These are phyloP conservation scores for Clanis bilineata DNA, from an alignment of 2,888 invertebrate species.

Conservation along the genomic window DNA sequence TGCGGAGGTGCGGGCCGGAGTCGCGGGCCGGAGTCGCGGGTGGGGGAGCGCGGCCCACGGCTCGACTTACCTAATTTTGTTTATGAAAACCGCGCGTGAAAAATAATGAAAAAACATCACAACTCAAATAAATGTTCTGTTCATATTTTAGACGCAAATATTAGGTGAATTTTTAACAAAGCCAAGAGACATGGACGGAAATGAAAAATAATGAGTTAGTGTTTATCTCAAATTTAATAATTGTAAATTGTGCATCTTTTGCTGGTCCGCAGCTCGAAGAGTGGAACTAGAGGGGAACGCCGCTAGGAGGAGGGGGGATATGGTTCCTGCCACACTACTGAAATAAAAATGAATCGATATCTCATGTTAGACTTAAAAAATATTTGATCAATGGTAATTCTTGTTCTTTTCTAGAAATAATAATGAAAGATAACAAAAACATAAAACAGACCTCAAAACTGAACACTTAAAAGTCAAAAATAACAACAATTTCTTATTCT, in stretches of 20 bases:
- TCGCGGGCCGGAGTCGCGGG: neutral
- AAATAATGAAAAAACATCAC: slow-evolving; percentile 9
- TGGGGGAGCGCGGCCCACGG: neutral
- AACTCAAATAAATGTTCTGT: slow-evolving; percentile 15
- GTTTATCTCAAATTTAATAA: slow-evolving; percentile 5
- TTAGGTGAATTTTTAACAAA: slow-evolving; percentile 1
- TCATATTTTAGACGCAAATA: slow-evolving; percentile 14
- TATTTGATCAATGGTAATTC: too few relatives aligned
- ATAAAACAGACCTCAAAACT: too few relatives aligned
- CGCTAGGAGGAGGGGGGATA: too few relatives aligned
- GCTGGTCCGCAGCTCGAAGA: neutral
- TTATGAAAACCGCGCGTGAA: neutral
- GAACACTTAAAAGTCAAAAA: too few relatives aligned
- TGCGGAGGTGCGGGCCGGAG: too few relatives aligned
- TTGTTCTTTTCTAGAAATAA: too few relatives aligned
- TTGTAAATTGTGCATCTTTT: slow-evolving; percentile 12
- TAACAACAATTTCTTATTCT: too few relatives aligned
- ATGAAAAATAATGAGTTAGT: slow-evolving; percentile 17
- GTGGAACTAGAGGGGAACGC: neutral
- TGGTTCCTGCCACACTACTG: too few relatives aligned
- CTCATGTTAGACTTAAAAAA: too few relatives aligned
- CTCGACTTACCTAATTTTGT: neutral
- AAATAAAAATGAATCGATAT: too few relatives aligned
- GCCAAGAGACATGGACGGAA: slow-evolving; percentile 3
- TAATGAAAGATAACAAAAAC: too few relatives aligned